phyloP scores from a whole-genome alignment of 1,140 invertebrate genomes.

The Drosophila arizonae region DNA sequence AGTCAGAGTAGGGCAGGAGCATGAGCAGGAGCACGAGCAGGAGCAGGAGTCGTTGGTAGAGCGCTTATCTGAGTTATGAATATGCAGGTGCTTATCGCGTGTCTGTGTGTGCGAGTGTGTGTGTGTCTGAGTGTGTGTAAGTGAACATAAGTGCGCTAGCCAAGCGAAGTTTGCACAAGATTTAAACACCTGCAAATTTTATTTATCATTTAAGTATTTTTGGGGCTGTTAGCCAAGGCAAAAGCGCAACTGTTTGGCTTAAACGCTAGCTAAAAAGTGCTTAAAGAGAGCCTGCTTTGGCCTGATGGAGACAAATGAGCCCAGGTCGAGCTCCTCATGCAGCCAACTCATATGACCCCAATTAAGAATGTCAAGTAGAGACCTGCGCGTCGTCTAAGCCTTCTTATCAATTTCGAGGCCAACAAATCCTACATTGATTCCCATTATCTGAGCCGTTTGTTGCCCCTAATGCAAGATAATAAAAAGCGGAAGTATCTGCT shows the following conservation, averaged over 20 bases:
- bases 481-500: too few species aligned
- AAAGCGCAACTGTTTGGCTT: neutral
- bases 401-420: too few species aligned
- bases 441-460: too few species aligned
- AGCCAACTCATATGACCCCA: too few species aligned
- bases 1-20: constrained; percentile 21
- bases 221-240: neutral
- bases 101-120: constrained; percentile 6
- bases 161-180: constrained; percentile 36
- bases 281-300: neutral
- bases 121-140: neutral
- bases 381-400: too few species aligned
- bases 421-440: too few species aligned
- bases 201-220: constrained; percentile 60
- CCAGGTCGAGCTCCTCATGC: too few species aligned
- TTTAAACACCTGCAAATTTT: constrained; percentile 65
- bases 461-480: too few species aligned
- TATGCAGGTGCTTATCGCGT: constrained; percentile 74
- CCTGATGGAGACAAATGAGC: too few species aligned
- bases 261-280: neutral
- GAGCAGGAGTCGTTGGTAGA: neutral
- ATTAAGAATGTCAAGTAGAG: too few species aligned
- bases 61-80: constrained; percentile 77
- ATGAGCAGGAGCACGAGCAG: too few species aligned
- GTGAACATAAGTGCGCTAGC: constrained; percentile 5